Evolutionary conservation across 2,113 vertebrate genomes (phyloP), one percentile per base, ranked within the genome.

Genomic region (Malurus alboscapulatus): DNA sequence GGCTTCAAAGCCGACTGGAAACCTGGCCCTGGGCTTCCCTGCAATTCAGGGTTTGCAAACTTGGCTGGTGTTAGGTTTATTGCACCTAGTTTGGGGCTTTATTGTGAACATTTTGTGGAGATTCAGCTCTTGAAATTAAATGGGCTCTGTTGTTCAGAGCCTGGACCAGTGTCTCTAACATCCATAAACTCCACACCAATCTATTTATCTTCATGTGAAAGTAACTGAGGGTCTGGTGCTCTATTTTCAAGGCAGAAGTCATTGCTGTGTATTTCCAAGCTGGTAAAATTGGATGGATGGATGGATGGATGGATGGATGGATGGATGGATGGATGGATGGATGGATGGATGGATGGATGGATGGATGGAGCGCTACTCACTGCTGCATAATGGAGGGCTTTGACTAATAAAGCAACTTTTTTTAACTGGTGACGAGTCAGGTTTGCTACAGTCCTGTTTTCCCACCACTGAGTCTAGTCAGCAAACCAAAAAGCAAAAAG

Each of bases 51-150:
- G 71, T 92, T 92, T 95, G 54, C 58, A 82, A 82, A 82, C 66
- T 96, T 95, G 96, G 96, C 95, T 68, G 82, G 85, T 2, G 19
- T 65, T 44, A 76, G 59, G 63, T 88, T 95, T 94, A 91, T 96
- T 96, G 87, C 95, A 96, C 95, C 94, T 96, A 94, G 94, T 95
- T 90, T 95, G 82, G 72, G 91, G 91, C 91, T 96, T 94, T 93
- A 84, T 91, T 94, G 91, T 67, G 72, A 96, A 95, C 58, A 88
- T 81, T 94, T 71, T 84, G 78, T 59, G 78, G 55, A 96, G 89
- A 77, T 90, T 93, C 75, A 87, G 63, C 59, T 86, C 89, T 91
- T 74, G 44, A 94, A 91, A 94, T 90, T 66, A 95, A 95, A 95
- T 48, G 40, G 75, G 27, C 51, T 92, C 78, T 88, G 87, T 62